A percentile compares a stretch with the other conserved stretches of the same genome.
phyloP scores from a whole-genome alignment of 2,113 vertebrate species.

The Sporophila hypoxantha region DNA sequence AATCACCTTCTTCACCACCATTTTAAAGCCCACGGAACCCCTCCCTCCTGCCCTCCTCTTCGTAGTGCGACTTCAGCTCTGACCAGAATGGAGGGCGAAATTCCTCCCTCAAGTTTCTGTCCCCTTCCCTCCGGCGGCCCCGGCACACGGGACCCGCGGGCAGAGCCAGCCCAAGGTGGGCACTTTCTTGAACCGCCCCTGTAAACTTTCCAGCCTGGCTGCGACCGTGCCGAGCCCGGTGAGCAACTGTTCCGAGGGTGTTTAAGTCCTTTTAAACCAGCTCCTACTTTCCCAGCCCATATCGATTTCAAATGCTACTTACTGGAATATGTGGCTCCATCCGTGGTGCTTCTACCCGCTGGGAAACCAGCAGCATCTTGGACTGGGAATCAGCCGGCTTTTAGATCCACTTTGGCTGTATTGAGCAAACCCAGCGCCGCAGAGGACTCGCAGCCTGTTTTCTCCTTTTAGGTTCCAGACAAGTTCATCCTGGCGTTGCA shows the following conservation, averaged over 20 bases:
- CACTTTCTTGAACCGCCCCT: background rate
- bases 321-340: conserved; percentile 77
- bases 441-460: conserved; percentile 45
- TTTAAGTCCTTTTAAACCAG: background rate
- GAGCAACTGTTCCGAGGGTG: background rate
- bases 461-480: conserved; percentile 72
- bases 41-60: background rate
- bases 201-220: conserved; percentile 13
- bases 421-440: conserved; percentile 54
- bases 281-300: background rate
- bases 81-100: background rate
- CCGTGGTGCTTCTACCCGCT: conserved; percentile 78
- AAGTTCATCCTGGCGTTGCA: conserved; percentile 81
- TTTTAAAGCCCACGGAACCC: background rate
- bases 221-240: background rate
- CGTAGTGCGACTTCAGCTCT: background rate
- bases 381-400: conserved; percentile 62
- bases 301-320: conserved; percentile 39
- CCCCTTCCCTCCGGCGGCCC: background rate
- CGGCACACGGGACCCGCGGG: background rate
- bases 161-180: background rate
- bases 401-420: conserved; percentile 77
- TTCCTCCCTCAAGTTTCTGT: background rate
- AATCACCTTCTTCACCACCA: conserved; percentile 19
- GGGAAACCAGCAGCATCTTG: conserved; percentile 81